Evolutionary conservation across 2,797 vertebrate species (phyloP).

Genomic region (Acipenser ruthenus): DNA sequence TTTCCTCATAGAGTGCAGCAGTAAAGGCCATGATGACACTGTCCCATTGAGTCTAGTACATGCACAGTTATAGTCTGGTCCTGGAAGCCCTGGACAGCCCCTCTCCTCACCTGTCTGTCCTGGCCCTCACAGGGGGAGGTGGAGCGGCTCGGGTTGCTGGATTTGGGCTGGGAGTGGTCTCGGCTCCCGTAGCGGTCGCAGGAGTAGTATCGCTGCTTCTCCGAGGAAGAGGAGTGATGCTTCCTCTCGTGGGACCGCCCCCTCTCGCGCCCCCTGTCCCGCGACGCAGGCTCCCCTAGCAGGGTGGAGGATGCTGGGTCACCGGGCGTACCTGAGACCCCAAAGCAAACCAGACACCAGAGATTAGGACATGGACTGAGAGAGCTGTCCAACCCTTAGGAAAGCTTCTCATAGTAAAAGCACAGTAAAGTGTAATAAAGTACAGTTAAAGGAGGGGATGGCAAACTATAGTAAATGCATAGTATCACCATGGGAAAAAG

Average conservation of each 20-base stretch:
- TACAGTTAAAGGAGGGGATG: no score
- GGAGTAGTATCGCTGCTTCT: conserved; percentile 94
- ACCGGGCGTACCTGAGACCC: conserved; percentile 23
- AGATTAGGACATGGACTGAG: background rate
- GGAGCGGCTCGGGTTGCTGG: conserved; percentile 72
- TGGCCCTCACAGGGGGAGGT: conserved; percentile 69
- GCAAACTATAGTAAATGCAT: no score
- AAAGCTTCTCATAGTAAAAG: no score
- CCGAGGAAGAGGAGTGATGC: conserved; percentile 76
- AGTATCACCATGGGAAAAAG: no score
- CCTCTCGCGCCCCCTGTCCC: conserved; percentile 67
- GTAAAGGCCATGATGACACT: no score
- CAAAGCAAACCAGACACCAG: background rate
- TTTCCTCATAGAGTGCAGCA: no score
- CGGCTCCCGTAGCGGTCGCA: conserved; percentile 87
- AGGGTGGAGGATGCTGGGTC: conserved; percentile 26
- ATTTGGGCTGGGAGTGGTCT: conserved; percentile 73
- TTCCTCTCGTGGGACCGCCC: conserved; percentile 89
- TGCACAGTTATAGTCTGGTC: background rate
- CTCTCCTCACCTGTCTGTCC: conserved; percentile 77
- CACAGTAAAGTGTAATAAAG: no score
- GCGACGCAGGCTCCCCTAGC: conserved; percentile 45
- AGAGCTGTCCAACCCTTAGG: no score
- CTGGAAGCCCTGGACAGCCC: no score
- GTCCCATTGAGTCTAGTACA: background rate